Conservation (phyloP, 2,888 invertebrate species). For the Luperina nickerlii region DNA sequence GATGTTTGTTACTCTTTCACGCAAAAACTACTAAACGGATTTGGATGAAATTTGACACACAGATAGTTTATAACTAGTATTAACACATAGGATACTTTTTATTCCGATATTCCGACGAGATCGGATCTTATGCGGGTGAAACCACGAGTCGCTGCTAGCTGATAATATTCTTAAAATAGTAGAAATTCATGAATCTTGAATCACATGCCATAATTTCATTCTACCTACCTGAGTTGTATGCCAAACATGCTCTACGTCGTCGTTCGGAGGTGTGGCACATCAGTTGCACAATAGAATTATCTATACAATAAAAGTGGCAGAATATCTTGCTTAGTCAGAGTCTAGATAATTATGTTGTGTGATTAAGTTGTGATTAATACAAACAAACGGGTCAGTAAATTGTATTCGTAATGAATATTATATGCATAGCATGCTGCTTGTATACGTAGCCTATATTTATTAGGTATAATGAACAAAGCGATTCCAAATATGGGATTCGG, state of each 20-base stretch:
- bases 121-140: too few relatives aligned
- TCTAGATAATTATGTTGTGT: not conserved
- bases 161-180: not conserved
- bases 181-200: not conserved
- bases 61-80: too few relatives aligned
- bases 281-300: not conserved
- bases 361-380: not conserved
- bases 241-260: not conserved
- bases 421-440: not conserved
- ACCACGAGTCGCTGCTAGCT: too few relatives aligned
- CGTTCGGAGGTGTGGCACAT: slow-evolving; percentile 11
- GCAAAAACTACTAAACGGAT: too few relatives aligned
- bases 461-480: not conserved
- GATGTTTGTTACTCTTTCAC: too few relatives aligned
- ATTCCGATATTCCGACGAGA: too few relatives aligned
- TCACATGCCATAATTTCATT: not conserved
- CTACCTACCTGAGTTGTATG: not conserved
- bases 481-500: not conserved
- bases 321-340: not conserved
- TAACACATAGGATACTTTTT: too few relatives aligned
- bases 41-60: too few relatives aligned
- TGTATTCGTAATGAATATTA: not conserved
- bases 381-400: not conserved
- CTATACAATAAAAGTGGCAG: not conserved
- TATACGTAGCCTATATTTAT: not conserved